Conservation (phyloP, 2,888 invertebrate species). For the Petrophora chlorosata region DNA sequence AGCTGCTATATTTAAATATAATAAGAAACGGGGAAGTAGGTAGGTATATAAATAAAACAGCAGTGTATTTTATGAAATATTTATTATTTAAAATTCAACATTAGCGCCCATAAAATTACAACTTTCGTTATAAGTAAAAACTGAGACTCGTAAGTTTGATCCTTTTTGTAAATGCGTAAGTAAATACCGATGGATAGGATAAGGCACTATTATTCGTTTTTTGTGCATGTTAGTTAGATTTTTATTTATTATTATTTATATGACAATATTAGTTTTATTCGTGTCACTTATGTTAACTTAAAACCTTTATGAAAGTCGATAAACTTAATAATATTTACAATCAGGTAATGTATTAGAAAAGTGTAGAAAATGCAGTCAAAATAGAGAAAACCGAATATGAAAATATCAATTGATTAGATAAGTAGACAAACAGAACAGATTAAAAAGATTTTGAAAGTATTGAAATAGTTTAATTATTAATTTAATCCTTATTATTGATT, state of each 20-base stretch:
- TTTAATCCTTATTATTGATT: no score
- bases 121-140: conserved; percentile 14
- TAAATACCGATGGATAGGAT: conserved; percentile 14
- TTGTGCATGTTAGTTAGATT: conserved; percentile 17
- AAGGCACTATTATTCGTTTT: conserved; percentile 14
- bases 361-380: neutral
- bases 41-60: conserved; percentile 5
- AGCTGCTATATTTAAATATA: no score
- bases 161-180: conserved; percentile 25
- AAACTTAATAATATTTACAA: conserved; percentile 22
- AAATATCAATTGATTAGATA: no score
- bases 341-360: conserved; percentile 6
- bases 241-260: no score
- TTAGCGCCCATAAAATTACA: conserved; percentile 24
- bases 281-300: conserved; percentile 7
- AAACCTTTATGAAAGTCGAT: conserved; percentile 1
- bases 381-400: neutral
- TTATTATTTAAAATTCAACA: conserved; percentile 36
- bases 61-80: conserved; percentile 24
- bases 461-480: no score
- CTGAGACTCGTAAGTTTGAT: conserved; percentile 22
- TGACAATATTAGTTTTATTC: conserved; percentile 1
- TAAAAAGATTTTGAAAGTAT: no score
- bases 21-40: neutral
- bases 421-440: neutral